phyloP scores from a whole-genome alignment of 2,113 vertebrate genomes.

The Corapipo altera region DNA sequence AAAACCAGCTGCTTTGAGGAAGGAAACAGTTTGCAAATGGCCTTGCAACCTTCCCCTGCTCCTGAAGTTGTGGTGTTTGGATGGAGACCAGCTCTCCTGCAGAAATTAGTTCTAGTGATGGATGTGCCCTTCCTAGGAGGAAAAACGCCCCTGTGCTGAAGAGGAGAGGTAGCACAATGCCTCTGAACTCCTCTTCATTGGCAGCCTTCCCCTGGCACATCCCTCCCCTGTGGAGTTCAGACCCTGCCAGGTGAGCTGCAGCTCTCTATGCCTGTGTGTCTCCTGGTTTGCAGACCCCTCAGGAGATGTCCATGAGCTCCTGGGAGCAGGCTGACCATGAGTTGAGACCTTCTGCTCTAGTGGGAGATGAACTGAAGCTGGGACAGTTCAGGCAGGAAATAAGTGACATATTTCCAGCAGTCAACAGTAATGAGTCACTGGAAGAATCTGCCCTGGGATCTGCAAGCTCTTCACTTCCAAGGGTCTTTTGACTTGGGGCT shows the following conservation, averaged over 20 bases:
- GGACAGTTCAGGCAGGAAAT: slow-evolving; percentile 37
- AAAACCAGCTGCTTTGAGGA: not conserved
- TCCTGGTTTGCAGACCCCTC: not conserved
- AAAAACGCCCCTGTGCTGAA: not conserved
- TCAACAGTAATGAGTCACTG: not conserved
- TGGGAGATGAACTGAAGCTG: not conserved
- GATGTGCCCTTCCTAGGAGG: not conserved
- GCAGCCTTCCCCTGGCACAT: not conserved
- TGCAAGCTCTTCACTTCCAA: not conserved
- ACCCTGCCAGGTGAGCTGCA: not conserved
- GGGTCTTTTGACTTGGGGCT: not conserved
- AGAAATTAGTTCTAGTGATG: not conserved
- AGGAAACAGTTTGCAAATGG: not conserved
- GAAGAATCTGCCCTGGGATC: slow-evolving; percentile 25
- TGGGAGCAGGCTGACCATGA: not conserved
- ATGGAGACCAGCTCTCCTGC: not conserved
- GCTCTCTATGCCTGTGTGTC: not conserved
- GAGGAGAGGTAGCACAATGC: not conserved
- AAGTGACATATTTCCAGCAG: slow-evolving; percentile 26
- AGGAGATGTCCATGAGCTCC: not conserved
- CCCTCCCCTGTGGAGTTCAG: not conserved
- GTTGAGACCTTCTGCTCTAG: not conserved
- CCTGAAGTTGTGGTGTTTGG: not conserved
- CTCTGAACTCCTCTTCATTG: not conserved
- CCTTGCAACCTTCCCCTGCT: not conserved